phyloP scores from a whole-genome alignment of 2,888 invertebrate genomes.

The Resseliella maxima region DNA sequence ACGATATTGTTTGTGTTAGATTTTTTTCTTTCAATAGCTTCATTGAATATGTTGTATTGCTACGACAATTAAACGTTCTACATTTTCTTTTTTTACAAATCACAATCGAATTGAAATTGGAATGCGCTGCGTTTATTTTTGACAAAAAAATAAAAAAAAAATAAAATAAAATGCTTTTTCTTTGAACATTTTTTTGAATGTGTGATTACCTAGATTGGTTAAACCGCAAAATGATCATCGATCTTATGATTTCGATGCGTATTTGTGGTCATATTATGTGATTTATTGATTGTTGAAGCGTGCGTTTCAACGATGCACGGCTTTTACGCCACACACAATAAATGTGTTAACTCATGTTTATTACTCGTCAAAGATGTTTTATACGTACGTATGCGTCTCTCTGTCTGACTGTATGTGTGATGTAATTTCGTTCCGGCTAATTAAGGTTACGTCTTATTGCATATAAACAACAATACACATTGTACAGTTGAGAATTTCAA shows the following conservation, averaged over 20 bases:
- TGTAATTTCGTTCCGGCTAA: slow-evolving; percentile 30
- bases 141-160: too few species aligned
- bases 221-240: not conserved
- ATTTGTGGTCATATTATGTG: not conserved
- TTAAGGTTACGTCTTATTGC: slow-evolving; percentile 32
- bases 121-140: not conserved
- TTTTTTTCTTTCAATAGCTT: not conserved
- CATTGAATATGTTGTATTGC: not conserved
- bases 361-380: too few species aligned
- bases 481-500: slow-evolving; percentile 13
- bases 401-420: not conserved
- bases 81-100: not conserved
- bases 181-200: too few species aligned
- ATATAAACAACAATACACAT: slow-evolving; percentile 11
- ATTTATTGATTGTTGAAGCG: slow-evolving; percentile 52
- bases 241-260: not conserved
- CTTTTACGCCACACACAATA: not conserved
- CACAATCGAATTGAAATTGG: not conserved
- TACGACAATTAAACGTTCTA: slow-evolving; percentile 25
- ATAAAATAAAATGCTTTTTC: too few species aligned
- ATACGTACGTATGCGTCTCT: not conserved
- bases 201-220: too few species aligned
- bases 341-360: slow-evolving; percentile 25
- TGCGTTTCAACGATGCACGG: slow-evolving; percentile 17
- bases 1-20: not conserved